Conservation (phyloP, 2,797 vertebrate species). For the Bufotes viridis region DNA sequence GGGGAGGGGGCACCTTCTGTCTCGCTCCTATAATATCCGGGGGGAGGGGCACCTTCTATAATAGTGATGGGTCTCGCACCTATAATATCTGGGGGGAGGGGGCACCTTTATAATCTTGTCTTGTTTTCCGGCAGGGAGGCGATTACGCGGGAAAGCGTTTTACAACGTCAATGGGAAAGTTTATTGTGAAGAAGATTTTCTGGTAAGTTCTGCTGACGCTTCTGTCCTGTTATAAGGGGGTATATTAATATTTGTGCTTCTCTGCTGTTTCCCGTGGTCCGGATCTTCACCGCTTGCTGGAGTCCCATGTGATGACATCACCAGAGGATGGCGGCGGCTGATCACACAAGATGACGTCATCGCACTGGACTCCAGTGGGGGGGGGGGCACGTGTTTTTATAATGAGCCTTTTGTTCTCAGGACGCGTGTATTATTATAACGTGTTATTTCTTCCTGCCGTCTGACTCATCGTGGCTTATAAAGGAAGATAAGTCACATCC, state of each 20-base stretch:
- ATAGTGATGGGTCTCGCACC: neutral
- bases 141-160: slow-evolving; percentile 96
- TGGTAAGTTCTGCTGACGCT: slow-evolving; percentile 81
- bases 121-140: slow-evolving; percentile 80
- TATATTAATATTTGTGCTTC: neutral
- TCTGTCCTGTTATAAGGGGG: neutral
- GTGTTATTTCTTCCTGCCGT: neutral
- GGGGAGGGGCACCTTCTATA: no score
- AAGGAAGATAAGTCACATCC: neutral
- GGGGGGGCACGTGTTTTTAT: neutral
- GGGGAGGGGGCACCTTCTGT: no score
- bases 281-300: neutral
- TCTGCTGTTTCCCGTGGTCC: neutral
- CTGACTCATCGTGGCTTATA: neutral
- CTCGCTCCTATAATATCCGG: no score
- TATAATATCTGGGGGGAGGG: neutral
- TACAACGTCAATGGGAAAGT: slow-evolving; percentile 98
- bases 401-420: neutral
- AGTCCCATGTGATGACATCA: neutral
- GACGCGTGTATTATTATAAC: neutral
- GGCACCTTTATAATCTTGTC: neutral
- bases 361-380: neutral
- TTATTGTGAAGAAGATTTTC: slow-evolving; percentile 98
- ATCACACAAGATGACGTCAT: neutral
- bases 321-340: neutral